phyloP scores from a whole-genome alignment of 37 sponge, comb jelly and placozoan genomes.

The Geodia barretti region DNA sequence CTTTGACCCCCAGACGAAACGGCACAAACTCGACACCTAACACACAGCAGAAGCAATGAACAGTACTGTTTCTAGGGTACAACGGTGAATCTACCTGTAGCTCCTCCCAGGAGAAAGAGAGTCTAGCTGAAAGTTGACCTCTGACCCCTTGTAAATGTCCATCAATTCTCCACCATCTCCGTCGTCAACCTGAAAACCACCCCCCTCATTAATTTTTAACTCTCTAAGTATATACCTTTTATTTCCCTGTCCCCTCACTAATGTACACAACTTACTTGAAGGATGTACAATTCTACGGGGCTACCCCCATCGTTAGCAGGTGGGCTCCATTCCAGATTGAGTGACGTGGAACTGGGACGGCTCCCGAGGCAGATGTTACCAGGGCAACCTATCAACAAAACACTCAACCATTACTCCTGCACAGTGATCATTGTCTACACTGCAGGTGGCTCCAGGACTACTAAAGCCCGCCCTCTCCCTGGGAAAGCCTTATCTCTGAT shows the following conservation, averaged over 20 bases:
- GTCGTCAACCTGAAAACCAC: slow-evolving; percentile 30
- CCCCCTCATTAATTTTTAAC: no score
- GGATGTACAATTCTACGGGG: not conserved
- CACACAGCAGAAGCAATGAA: not conserved
- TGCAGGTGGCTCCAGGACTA: no score
- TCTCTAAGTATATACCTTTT: no score
- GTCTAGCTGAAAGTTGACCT: slow-evolving; percentile 7
- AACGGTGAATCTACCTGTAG: slow-evolving; percentile 8
- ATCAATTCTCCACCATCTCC: slow-evolving; percentile 1
- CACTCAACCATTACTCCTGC: no score
- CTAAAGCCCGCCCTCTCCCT: no score
- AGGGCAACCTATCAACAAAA: slow-evolving; percentile 28
- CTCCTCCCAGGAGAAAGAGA: slow-evolving; percentile 37
- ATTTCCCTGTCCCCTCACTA: no score
- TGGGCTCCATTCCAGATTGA: slow-evolving; percentile 38
- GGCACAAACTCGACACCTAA: slow-evolving; percentile 44
- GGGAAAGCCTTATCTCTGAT: no score
- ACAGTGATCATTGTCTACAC: not conserved
- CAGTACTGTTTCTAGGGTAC: not conserved
- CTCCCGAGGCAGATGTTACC: slow-evolving; percentile 16
- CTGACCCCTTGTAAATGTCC: slow-evolving; percentile 39
- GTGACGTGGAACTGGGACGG: slow-evolving; percentile 17
- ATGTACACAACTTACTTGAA: slow-evolving; percentile 5
- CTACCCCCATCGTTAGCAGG: slow-evolving; percentile 13
- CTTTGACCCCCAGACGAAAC: slow-evolving; percentile 29